Evolutionary conservation across 1,140 invertebrate species (phyloP).

Genomic region (Apis cerana): DNA sequence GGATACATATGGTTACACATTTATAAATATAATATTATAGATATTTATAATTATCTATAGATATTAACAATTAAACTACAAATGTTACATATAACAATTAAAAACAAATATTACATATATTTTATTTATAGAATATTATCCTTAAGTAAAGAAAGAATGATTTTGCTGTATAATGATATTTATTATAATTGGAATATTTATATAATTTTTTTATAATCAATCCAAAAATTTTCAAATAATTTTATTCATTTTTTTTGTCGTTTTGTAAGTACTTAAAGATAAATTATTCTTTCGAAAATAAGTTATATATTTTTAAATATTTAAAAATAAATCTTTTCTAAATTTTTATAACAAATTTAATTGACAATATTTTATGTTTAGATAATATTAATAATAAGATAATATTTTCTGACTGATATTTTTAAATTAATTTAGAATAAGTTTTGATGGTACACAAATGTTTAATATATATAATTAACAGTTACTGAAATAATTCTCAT

Average conservation of each 20-base stretch:
- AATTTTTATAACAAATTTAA: slow-evolving; percentile 25
- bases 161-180: slow-evolving; percentile 12
- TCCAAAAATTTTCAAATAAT: slow-evolving; percentile 27
- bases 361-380: slow-evolving; percentile 46
- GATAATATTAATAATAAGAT: not conserved
- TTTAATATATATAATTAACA: not conserved
- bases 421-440: slow-evolving; percentile 23
- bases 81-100: too few species aligned
- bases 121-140: not conserved
- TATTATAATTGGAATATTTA: slow-evolving; percentile 34
- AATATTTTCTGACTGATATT: slow-evolving; percentile 24
- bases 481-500: not conserved
- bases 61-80: not conserved
- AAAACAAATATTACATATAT: not conserved
- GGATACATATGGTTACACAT: not conserved
- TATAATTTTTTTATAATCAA: slow-evolving; percentile 18
- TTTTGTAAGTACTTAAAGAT: slow-evolving; percentile 36
- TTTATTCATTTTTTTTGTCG: slow-evolving; percentile 14
- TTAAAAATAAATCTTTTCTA: slow-evolving; percentile 29
- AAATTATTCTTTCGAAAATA: not conserved
- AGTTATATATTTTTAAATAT: slow-evolving; percentile 28
- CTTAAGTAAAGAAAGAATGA: not conserved
- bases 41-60: not conserved
- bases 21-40: not conserved
- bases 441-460: slow-evolving; percentile 17